Evolutionary conservation across 2,113 vertebrate species (phyloP).

Genomic region (Willisornis vidua): DNA sequence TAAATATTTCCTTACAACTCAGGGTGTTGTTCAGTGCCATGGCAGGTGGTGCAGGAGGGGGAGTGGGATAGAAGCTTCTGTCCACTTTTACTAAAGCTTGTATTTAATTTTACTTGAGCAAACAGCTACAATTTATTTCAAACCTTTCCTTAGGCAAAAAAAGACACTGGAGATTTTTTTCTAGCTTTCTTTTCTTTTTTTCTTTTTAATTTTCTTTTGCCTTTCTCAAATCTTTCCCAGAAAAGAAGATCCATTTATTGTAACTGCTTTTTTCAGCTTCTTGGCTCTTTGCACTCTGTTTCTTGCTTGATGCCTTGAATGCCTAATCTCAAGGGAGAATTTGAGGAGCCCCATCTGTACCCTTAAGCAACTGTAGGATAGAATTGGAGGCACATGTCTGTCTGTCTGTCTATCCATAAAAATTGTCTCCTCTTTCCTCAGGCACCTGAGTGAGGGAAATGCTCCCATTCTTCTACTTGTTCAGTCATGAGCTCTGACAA

Average conservation of each 20-base stretch:
- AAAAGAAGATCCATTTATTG: neutral
- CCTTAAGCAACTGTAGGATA: too few relatives aligned
- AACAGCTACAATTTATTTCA: neutral
- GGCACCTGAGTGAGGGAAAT: too few relatives aligned
- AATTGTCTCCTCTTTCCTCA: too few relatives aligned
- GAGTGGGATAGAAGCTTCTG: neutral
- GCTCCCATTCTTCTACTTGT: too few relatives aligned
- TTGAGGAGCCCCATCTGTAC: neutral
- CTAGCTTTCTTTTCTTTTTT: too few relatives aligned
- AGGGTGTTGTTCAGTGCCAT: neutral
- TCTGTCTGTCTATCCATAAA: too few relatives aligned
- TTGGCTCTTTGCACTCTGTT: neutral
- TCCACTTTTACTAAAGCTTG: neutral
- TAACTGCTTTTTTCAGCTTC: neutral
- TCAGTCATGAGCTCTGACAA: too few relatives aligned
- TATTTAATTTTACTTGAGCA: neutral
- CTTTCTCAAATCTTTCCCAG: neutral
- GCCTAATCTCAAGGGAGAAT: neutral
- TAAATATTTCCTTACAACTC: neutral
- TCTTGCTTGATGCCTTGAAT: neutral
- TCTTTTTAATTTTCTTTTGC: neutral
- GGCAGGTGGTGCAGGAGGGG: neutral
- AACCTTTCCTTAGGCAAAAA: neutral
- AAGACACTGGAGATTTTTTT: neutral
- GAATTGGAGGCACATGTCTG: too few relatives aligned